phyloP scores from a whole-genome alignment of 2,888 invertebrate genomes.

The Agriotes lineatus region DNA sequence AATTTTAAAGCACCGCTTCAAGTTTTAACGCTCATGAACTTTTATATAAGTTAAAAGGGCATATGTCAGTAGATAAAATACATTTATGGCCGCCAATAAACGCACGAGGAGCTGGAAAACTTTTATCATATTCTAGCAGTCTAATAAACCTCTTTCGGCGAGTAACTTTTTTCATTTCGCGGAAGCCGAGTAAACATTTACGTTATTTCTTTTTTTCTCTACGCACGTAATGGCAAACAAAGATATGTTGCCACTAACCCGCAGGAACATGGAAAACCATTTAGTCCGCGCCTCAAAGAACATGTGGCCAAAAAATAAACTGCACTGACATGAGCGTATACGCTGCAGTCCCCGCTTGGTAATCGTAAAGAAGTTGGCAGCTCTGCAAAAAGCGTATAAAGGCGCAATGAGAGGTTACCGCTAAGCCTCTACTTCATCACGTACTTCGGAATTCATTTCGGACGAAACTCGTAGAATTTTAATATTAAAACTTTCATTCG shows the following conservation, averaged over 20 bases:
- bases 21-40: conserved; percentile 3
- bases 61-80: conserved; percentile 30
- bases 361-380: conserved; percentile 30
- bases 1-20: too few relatives aligned
- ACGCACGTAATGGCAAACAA: conserved; percentile 54
- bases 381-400: conserved; percentile 15
- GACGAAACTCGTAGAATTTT: conserved; percentile 25
- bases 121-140: conserved; percentile 49
- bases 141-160: conserved; percentile 48
- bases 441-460: conserved; percentile 15
- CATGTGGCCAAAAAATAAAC: conserved; percentile 48
- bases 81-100: conserved; percentile 40
- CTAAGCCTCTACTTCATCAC: conserved; percentile 21
- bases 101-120: conserved; percentile 45
- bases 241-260: conserved; percentile 55
- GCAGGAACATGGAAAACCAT: conserved; percentile 55
- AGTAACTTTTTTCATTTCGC: conserved; percentile 50
- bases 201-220: conserved; percentile 50
- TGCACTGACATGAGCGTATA: conserved; percentile 39
- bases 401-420: conserved; percentile 4
- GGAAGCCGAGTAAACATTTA: conserved; percentile 49
- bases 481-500: conserved; percentile 36
- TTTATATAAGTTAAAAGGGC: conserved; percentile 20
- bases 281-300: conserved; percentile 48
- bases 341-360: conserved; percentile 32